Evolutionary conservation across 2,113 vertebrate species (phyloP), one percentile per base, ranked within the genome.

Genomic region (Limanda limanda): DNA sequence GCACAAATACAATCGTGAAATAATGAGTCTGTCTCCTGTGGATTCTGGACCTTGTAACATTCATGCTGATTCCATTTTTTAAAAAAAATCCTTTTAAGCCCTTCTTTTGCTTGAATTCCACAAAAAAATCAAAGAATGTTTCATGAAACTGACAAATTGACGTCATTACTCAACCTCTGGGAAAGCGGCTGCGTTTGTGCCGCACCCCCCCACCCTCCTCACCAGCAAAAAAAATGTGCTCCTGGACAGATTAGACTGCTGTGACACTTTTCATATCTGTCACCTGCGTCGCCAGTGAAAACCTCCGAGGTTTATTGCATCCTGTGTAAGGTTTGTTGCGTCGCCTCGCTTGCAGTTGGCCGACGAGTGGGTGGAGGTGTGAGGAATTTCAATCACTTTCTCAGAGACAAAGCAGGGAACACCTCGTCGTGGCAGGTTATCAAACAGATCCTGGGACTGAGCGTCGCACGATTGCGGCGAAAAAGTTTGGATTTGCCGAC

Each of bases 361-460:
- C 42, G 69, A 68, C 65, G 88, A 74, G 83, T 76, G 87, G 86
- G 82, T 76, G 78, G 70, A 75, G 78, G 84, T 71, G 88, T 63
- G 4, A 80, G 54, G 87, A 91, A 91, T 92, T 91, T 89, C 89
- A 91, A 90, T 90, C 83, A 84, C 81, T 78, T 83, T 51, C 71
- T 91, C 86, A 90, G 89, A 90, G 90, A 93, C 91, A 86, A 87
- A 91, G 82, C 75, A 82, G 78, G 73, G 77, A 88, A 68, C 78
- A 77, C 75, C 85, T 76, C 35, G 64, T 75, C 20, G 69, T 88
- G 87, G 85, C 87, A 84, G 86, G 86, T 91, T 87, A 89, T 93
- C 91, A 89, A 82, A 88, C 68, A 85, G 76, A 88, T 88, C 79
- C 70, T 52, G 54, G 81, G 79, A 80, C 84, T 64, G 45, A 56